Evolutionary conservation across 2,888 invertebrate species (phyloP), one percentile per base, ranked within the genome.

Genomic region (Eupithecia subumbrata): DNA sequence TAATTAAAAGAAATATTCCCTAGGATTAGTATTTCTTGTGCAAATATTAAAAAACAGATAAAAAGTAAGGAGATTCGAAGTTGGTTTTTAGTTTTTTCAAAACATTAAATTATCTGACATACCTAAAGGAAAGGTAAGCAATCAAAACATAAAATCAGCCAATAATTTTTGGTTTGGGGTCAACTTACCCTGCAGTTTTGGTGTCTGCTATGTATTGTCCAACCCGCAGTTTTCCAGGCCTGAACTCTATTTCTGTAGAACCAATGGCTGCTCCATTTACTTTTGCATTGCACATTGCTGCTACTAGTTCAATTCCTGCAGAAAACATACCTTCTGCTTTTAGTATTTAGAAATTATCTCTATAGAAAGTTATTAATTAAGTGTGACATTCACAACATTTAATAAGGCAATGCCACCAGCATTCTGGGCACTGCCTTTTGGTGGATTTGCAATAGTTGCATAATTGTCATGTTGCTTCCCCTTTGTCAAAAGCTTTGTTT

Each of bases 181-280:
- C 43, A 25, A 72, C 75, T 69, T 45, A 97, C 96, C 98, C 99
- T 40, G 99, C 98, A 66, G 98, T 99, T 82, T 96, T 95, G 0
- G 97, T 97, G 80, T 97, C 97, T 8, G 97, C 97, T 40, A 91
- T 86, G 88, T 96, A 98, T 72, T 95, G 92, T 0, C 97, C 97
- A 8, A 96, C 95, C 75, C 87, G 91, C 43, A 96, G 92, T 75
- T 91, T 91, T 8, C 91, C 90, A 0, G 99, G 99, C 71, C 89
- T 85, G 85, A 98, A 98, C 82, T 96, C 95, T 69, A 99, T 94
- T 85, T 96, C 96, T 0, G 97, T 97, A 1, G 99, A 98, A 16
- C 97, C 97, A 60, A 98, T 94, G 5, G 87, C 82, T 18, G 96
- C 97, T 2, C 98, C 98, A n/a, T 89, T 94, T 0, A 98, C 93